Evolutionary conservation across 92 coral and sea anemone species (phyloP), one percentile per base, ranked within the genome.

Genomic region (Zoanthus sociatus): DNA sequence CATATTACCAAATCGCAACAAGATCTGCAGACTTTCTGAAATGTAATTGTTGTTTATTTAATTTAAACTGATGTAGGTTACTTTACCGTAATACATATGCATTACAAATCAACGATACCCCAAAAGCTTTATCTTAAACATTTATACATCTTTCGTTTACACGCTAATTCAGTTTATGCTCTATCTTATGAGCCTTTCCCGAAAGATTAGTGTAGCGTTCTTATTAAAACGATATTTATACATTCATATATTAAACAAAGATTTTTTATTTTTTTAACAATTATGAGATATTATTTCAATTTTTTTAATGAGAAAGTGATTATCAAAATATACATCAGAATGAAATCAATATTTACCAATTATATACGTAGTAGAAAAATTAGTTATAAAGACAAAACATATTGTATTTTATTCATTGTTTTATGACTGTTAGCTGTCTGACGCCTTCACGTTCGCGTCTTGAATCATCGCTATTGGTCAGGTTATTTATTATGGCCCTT

Each of bases 141-240:
- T 18, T 58, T 58, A 5, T 14, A 18, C 5, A 58, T 58, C 64
- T 10, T 13, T 58, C 64, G 1, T 14, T 14, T 6, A 16, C 16
- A 54, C 3, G 11, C 15, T 54, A 10, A 12, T 54, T 54, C 11
- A 54, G 60, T 54, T 10, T 15, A 54, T 9, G 12, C 60, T 54
- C 60, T 4, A 15, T 14, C 1, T 58, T 63, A 31, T 20, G 26
- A n/a, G 10, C 9, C 17, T 16, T 16, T 14, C 10, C 26, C 6
- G 7, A 13, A 37, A 8, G 10, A 42, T 73, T 73, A 47, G 0
- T 76, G 26, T 54, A 53, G 10, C 74, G 26, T 33, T 33, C 54
- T 53, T 47, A 53, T 77, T 58, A 10, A 54, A 13, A 26, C 54
- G 48, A 51, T 77, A 54, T 77, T 77, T 77, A 77, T 77, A 46